Evolutionary conservation across 2,888 invertebrate genomes (phyloP).

Genomic region (Drosophila monieri): DNA sequence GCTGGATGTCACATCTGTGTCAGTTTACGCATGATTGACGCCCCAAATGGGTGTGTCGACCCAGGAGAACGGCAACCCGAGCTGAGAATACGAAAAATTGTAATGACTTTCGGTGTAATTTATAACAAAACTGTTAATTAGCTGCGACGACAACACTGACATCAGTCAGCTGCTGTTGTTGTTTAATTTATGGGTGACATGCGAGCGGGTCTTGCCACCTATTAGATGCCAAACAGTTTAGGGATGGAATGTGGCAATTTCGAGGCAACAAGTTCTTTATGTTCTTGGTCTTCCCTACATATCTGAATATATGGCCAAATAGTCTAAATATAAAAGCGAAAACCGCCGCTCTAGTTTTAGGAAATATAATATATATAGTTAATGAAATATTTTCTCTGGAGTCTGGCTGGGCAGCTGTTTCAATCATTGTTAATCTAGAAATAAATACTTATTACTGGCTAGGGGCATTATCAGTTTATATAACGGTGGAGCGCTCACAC

Average conservation of each 20-base stretch:
- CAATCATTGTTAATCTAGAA: neutral
- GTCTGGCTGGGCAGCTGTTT: neutral
- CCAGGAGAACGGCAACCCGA: slow-evolving; percentile 46
- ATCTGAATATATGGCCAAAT: neutral
- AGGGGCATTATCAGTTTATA: slow-evolving; percentile 48
- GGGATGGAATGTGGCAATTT: slow-evolving; percentile 15
- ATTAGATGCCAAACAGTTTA: slow-evolving; percentile 22
- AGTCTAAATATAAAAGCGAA: neutral
- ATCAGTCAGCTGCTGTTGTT: slow-evolving; percentile 79
- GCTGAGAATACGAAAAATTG: slow-evolving; percentile 46
- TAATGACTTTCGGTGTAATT: slow-evolving; percentile 79
- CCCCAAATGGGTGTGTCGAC: slow-evolving; percentile 46
- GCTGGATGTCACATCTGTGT: slow-evolving; percentile 75
- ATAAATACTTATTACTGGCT: neutral
- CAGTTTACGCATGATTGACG: slow-evolving; percentile 81
- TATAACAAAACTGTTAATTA: slow-evolving; percentile 84
- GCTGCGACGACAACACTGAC: slow-evolving; percentile 80
- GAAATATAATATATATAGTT: neutral
- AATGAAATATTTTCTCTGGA: neutral
- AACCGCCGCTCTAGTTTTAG: neutral
- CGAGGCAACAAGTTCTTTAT: slow-evolving; percentile 29
- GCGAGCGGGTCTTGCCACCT: slow-evolving; percentile 37
- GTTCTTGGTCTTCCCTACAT: neutral
- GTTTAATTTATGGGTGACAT: slow-evolving; percentile 68
- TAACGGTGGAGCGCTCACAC: slow-evolving; percentile 16